A percentile compares a stretch with the other conserved stretches of the same genome.
Conservation (phyloP, 2,888 invertebrate genomes). For the Chrysolina haemoptera region DNA sequence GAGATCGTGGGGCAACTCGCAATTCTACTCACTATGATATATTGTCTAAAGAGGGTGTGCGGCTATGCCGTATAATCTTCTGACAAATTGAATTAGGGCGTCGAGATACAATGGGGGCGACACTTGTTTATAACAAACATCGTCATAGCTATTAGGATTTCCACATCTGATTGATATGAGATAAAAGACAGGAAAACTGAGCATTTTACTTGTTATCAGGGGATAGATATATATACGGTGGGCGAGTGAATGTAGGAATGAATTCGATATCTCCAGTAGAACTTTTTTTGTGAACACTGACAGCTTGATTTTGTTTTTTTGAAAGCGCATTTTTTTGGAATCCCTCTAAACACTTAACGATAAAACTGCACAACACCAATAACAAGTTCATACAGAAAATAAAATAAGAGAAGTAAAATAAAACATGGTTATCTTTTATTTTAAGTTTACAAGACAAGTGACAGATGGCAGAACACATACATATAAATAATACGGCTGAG, state of each 20-base stretch:
- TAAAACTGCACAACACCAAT: no score
- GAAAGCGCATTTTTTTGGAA: no score
- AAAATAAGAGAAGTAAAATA: no score
- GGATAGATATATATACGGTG: not conserved
- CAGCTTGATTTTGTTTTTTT: no score
- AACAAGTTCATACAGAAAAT: no score
- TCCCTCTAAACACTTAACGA: no score
- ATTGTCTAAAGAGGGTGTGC: conserved; percentile 68
- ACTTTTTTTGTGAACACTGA: no score
- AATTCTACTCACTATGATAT: conserved; percentile 63
- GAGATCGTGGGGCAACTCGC: conserved; percentile 58
- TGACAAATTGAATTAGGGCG: conserved; percentile 72
- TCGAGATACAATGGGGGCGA: conserved; percentile 66
- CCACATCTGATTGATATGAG: conserved; percentile 64
- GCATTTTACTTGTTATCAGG: conserved; percentile 41
- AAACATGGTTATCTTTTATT: no score
- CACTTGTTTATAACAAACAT: conserved; percentile 71
- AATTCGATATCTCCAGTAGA: conserved; percentile 10
- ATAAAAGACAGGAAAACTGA: conserved; percentile 50
- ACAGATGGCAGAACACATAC: no score
- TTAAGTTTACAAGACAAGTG: no score
- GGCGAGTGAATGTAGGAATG: not conserved
- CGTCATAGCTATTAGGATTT: conserved; percentile 67
- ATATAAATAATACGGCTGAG: no score
- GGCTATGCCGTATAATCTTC: conserved; percentile 71